Percentiles rank a stretch among this genome's conserved stretches.
Evolutionary conservation across 2,888 invertebrate species (phyloP).

Genomic region (Villa cingulata): DNA sequence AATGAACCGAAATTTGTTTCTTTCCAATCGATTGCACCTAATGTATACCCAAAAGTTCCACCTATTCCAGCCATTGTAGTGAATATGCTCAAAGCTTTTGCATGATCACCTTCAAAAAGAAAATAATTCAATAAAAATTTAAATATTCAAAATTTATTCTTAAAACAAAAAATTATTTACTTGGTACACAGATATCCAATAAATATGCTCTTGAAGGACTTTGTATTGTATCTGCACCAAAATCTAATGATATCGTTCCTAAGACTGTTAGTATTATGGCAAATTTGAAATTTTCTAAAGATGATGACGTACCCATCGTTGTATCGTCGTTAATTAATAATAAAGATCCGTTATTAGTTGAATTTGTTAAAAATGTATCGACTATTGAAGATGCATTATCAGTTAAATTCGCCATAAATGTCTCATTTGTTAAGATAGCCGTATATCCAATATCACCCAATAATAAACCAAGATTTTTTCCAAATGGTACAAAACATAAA

Average conservation of each 20-base stretch:
- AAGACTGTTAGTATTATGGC: slow-evolving; percentile 44
- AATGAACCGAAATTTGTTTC: slow-evolving; percentile 34
- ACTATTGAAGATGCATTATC: neutral
- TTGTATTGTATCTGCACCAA: slow-evolving; percentile 51
- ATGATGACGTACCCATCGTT: neutral
- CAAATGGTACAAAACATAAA: slow-evolving; percentile 45
- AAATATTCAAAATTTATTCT: neutral
- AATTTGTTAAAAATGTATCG: too few relatives aligned
- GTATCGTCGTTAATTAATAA: too few relatives aligned
- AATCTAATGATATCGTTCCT: slow-evolving; percentile 47
- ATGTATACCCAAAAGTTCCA: slow-evolving; percentile 45
- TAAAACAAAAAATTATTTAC: too few relatives aligned
- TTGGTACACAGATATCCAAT: slow-evolving; percentile 45
- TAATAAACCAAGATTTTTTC: slow-evolving; percentile 40
- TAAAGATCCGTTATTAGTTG: too few relatives aligned
- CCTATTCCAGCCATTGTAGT: slow-evolving; percentile 51
- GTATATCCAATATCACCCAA: slow-evolving; percentile 34
- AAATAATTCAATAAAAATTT: neutral
- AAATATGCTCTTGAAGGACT: slow-evolving; percentile 49
- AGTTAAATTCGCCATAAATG: neutral
- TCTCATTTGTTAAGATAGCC: neutral
- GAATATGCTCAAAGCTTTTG: slow-evolving; percentile 46
- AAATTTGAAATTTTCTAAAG: slow-evolving; percentile 21
- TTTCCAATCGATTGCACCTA: slow-evolving; percentile 48
- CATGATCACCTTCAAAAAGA: slow-evolving; percentile 40